Evolutionary conservation across 2,888 invertebrate genomes (phyloP).

Genomic region (Aproaerema taeniolella): DNA sequence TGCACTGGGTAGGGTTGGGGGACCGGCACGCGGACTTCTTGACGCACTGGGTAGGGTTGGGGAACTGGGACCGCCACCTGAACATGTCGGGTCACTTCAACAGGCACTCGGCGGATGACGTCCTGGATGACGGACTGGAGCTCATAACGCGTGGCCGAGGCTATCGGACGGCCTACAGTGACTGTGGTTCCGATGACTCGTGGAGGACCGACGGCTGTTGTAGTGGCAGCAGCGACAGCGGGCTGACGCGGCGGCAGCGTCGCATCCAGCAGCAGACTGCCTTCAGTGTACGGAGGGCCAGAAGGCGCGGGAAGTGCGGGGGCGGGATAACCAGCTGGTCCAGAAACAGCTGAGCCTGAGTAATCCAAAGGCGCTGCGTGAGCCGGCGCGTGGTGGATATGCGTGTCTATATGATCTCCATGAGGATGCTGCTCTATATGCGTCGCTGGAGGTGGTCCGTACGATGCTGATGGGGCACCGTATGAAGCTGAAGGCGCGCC

Average conservation of each 20-base stretch:
- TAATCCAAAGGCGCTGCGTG: neutral
- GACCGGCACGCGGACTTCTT: constrained; percentile 61
- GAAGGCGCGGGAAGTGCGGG: neutral
- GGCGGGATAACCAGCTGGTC: neutral
- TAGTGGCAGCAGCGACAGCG: constrained; percentile 19
- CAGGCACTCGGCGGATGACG: constrained; percentile 57
- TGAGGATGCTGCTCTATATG: constrained; percentile 9
- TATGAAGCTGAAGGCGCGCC: constrained; percentile 57
- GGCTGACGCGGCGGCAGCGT: constrained; percentile 6
- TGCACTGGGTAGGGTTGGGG: constrained; percentile 68
- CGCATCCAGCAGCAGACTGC: constrained; percentile 15
- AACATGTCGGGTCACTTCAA: constrained; percentile 65
- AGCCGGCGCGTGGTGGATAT: constrained; percentile 2
- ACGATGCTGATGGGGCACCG: constrained; percentile 50
- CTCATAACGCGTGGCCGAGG: constrained; percentile 50
- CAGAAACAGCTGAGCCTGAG: neutral
- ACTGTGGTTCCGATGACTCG: constrained; percentile 51
- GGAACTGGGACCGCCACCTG: constrained; percentile 58
- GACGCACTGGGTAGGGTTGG: constrained; percentile 57
- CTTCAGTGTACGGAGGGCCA: constrained; percentile 16
- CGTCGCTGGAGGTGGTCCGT: constrained; percentile 36
- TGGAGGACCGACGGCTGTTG: constrained; percentile 34
- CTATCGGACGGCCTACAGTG: constrained; percentile 40
- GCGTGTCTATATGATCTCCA: neutral
- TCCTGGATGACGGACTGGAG: constrained; percentile 66